Conservation (phyloP, 2,888 invertebrate species). For the Cynaeus angustus region DNA sequence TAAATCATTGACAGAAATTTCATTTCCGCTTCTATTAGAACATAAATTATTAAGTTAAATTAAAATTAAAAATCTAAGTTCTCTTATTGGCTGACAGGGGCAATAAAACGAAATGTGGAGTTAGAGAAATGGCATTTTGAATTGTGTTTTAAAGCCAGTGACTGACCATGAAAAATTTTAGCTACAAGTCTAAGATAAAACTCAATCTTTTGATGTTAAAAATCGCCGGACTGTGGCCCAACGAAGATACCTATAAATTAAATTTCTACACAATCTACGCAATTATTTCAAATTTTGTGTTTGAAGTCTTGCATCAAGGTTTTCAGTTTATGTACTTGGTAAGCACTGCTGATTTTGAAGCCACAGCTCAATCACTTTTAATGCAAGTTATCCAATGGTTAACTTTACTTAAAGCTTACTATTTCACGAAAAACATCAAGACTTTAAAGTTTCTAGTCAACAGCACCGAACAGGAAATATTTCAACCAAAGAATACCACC, state of each 20-base stretch:
- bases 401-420: constrained; percentile 8
- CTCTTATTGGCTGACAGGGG: no score
- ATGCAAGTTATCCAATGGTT: background rate
- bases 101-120: no score
- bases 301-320: background rate
- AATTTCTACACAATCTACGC: constrained; percentile 8
- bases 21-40: no score
- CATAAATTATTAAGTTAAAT: no score
- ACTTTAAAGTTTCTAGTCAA: background rate
- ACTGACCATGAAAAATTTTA: background rate
- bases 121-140: no score
- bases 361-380: background rate
- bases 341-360: constrained; percentile 5
- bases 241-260: background rate
- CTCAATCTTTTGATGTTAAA: constrained; percentile 7
- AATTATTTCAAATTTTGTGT: background rate
- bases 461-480: background rate
- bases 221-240: constrained; percentile 10
- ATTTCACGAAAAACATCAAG: background rate
- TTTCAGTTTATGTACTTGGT: constrained; percentile 5
- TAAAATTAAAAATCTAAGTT: no score
- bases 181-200: constrained; percentile 1
- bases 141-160: no score
- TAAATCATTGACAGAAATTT: no score
- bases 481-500: background rate